Base-by-base conservation (phyloP, 64 coral and sea anemone species). In the Orbicella faveolata region DNA sequence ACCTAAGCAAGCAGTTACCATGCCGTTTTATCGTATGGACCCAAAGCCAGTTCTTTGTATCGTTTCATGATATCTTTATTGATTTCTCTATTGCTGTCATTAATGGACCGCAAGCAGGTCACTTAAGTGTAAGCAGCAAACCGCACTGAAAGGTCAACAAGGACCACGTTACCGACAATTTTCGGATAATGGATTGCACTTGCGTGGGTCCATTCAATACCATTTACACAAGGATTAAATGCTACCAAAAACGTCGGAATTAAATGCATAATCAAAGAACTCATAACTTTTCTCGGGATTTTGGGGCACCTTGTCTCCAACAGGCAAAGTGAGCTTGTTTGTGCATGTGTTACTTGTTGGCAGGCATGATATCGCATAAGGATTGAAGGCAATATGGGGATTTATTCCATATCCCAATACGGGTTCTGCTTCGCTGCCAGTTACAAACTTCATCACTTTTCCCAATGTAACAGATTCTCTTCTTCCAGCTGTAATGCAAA, bases 331-430 rank as follows among this genome's bases (percentile, higher is more conserved):
- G 6, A 89, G 76, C 76, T 62, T 89, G 61, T 79, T 89, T 23
- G 79, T 89, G 20, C 88, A 89, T 4, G 75, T 79, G 61, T 89
- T 89, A n/a, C 88, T 79, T 26, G 37, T 89, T 23, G 88, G 88
- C 35, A 89, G 76, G 77, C 52, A 55, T 18, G 88, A 89, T 63
- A 30, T 52, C 33, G 57, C 41, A n/a, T 75, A 37, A 12, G 11
- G 18, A 44, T 36, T 34, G 26, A 79, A 89, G 17, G 20, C 23
- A 37, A 89, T 89, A 65, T 9, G 53, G 37, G 88, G 88, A 16
- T 80, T 79, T 17, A 80, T 76, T 12, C 25, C 61, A 16, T 64
- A 89, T 35, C 88, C 76, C 61, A 88, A 54, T 48, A 75, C 74
- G 12, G 86, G 86, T 54, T 88, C 86, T 17, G 37, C 35, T 25